Base-by-base conservation (phyloP, 2,797 vertebrate genomes). In the Falco peregrinus region DNA sequence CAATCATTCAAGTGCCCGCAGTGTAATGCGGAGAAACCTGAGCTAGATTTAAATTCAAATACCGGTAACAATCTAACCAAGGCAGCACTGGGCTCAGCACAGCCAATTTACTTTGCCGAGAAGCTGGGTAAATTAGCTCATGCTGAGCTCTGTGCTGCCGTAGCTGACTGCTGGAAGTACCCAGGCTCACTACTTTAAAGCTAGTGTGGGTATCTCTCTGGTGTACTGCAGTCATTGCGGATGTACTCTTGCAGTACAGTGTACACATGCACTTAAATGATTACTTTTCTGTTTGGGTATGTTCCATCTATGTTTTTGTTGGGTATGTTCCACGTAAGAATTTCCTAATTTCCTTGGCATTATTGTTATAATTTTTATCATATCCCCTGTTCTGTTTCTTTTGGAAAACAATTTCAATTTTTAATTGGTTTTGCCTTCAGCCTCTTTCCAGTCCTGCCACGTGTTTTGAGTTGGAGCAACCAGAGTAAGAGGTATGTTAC, bases 61-160 rank as follows among this genome's bases (percentile, higher is more conserved):
- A 6, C 39, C 1, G n/a, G 75, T 47, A 43, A 29, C 87, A 71
- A 14, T 74, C 75, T 68, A 5, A 82, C 43, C 45, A 3, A 51
- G 86, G 90, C 50, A 17, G 71, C 25, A 5, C 51, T 4, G 67
- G 74, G 93, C 89, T 54, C 87, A 77, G 89, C 92, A 25, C 78
- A 92, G 86, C 84, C 88, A 50, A 67, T 94, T 95, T 75, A n/a
- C 95, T 91, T 29, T 68, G 81, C 89, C 16, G 93, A 90, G 88
- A n/a, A 87, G 81, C 81, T 33, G 86, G 83, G 92, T 70, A 68
- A 89, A 93, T 85, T 37, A 94, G 89, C 71, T 87, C 93, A 54
- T n/a, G 93, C 95, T 60, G 95, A 82, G 90, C 91, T 75, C 89
- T n/a, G 21, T 0, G 37, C 94, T 90, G 90, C 94, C 0, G 2